These are phyloP conservation scores for Ptychobarbus kaznakovi DNA, from an alignment of 2,797 vertebrate genomes.

Conservation along the genomic window DNA sequence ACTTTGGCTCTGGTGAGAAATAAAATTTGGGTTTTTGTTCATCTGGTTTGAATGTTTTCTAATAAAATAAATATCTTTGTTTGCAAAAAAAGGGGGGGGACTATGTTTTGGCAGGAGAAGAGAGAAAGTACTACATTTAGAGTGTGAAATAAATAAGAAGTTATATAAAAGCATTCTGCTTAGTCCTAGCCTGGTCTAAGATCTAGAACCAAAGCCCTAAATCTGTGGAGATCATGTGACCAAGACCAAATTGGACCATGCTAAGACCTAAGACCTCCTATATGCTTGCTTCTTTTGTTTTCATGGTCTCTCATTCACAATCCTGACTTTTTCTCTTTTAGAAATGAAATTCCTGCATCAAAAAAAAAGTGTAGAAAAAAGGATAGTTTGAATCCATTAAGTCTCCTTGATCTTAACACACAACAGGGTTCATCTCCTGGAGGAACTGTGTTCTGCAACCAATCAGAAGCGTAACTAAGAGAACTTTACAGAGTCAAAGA, in stretches of 20 bases:
- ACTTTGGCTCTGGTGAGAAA: slow-evolving; percentile 65
- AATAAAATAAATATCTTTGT: slow-evolving; percentile 85
- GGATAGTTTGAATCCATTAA: slow-evolving; percentile 57
- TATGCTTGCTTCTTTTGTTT: background rate
- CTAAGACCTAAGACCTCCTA: background rate
- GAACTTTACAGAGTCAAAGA: slow-evolving; percentile 49
- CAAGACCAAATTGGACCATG: slow-evolving; percentile 11
- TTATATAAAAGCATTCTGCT: slow-evolving; percentile 59
- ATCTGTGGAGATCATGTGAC: slow-evolving; percentile 52
- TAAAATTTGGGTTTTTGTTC: slow-evolving; percentile 68
- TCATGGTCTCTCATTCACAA: background rate
- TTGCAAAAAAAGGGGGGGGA: slow-evolving; percentile 66
- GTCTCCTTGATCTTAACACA: slow-evolving; percentile 48
- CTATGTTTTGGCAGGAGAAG: slow-evolving; percentile 61
- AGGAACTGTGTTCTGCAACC: slow-evolving; percentile 50
- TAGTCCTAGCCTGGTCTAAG: slow-evolving; percentile 13
- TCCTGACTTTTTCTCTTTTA: background rate
- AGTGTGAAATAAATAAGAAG: slow-evolving; percentile 65
- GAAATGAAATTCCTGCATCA: slow-evolving; percentile 48
- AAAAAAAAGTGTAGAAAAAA: slow-evolving; percentile 35
- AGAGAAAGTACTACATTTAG: slow-evolving; percentile 64
- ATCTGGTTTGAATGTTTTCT: slow-evolving; percentile 81
- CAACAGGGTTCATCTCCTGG: slow-evolving; percentile 55
- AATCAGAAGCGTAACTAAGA: slow-evolving; percentile 55
- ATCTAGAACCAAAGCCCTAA: slow-evolving; percentile 45